phyloP scores from a whole-genome alignment of 2,888 invertebrate species.

The Cosmopolites sordidus region DNA sequence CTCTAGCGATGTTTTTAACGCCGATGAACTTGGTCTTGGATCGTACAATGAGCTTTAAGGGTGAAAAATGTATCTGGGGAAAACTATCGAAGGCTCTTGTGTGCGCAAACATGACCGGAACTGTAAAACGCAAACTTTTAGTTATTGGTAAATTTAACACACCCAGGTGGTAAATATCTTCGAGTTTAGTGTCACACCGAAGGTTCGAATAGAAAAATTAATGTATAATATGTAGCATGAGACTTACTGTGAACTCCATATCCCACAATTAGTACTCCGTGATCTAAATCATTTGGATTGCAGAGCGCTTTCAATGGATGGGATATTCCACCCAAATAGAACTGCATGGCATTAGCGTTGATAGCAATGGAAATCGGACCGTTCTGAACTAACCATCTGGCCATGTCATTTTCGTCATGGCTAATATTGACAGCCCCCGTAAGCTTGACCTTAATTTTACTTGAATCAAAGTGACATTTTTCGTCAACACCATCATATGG shows the following conservation, averaged over 20 bases:
- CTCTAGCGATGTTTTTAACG: too few species aligned
- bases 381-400: slow-evolving; percentile 80
- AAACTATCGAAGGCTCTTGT: too few species aligned
- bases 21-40: too few species aligned
- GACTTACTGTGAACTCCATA: slow-evolving; percentile 73
- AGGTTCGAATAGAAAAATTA: too few species aligned
- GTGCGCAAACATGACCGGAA: too few species aligned
- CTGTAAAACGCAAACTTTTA: too few species aligned
- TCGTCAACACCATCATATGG: slow-evolving; percentile 84
- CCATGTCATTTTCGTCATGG: slow-evolving; percentile 83
- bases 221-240: too few species aligned
- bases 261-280: slow-evolving; percentile 94
- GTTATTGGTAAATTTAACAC: too few species aligned
- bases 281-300: slow-evolving; percentile 72
- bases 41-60: too few species aligned
- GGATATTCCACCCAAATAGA: slow-evolving; percentile 91
- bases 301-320: slow-evolving; percentile 87
- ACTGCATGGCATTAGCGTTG: slow-evolving; percentile 96
- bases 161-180: too few species aligned
- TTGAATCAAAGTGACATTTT: slow-evolving; percentile 69
- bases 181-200: too few species aligned
- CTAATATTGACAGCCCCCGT: slow-evolving; percentile 81
- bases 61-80: too few species aligned
- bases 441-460: slow-evolving; percentile 62
- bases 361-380: slow-evolving; percentile 95